These are phyloP conservation scores for Blera fallax DNA, from an alignment of 2,888 invertebrate species.

Conservation along the genomic window DNA sequence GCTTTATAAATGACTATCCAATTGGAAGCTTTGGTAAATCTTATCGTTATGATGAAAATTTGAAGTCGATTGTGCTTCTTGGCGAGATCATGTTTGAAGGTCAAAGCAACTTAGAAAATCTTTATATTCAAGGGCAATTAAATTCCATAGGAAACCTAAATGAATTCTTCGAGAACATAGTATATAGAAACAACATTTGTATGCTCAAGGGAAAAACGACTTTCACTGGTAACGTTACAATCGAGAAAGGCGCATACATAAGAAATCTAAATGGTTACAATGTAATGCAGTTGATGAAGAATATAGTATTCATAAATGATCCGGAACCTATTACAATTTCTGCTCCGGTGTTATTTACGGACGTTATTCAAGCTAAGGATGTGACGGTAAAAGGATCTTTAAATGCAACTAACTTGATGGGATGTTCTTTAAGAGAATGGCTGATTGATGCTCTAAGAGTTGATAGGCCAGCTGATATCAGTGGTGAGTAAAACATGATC, in stretches of 20 bases:
- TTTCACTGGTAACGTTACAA: constrained; percentile 78
- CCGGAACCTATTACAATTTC: constrained; percentile 76
- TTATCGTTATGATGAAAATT: constrained; percentile 75
- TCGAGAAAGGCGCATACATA: constrained; percentile 79
- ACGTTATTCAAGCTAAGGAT: constrained; percentile 76
- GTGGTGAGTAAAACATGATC: constrained; percentile 72
- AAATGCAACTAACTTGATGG: constrained; percentile 78
- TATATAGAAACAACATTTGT: constrained; percentile 75
- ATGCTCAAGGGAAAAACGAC: constrained; percentile 76
- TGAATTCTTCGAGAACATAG: constrained; percentile 77
- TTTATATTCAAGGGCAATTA: constrained; percentile 76
- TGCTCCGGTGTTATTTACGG: constrained; percentile 79
- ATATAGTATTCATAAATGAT: constrained; percentile 80
- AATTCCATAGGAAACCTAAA: constrained; percentile 75
- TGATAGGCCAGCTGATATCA: constrained; percentile 77
- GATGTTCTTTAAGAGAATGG: constrained; percentile 81
- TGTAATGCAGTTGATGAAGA: constrained; percentile 78
- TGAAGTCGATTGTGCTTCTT: constrained; percentile 76
- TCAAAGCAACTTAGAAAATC: constrained; percentile 71
- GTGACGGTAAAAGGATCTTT: constrained; percentile 76
- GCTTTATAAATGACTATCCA: constrained; percentile 74
- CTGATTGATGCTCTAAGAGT: constrained; percentile 81
- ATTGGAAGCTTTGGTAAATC: constrained; percentile 45
- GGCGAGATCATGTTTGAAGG: constrained; percentile 74
- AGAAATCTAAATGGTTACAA: constrained; percentile 78